These are phyloP conservation scores for Dione vanillae DNA, from an alignment of 2,888 invertebrate species.

Conservation along the genomic window DNA sequence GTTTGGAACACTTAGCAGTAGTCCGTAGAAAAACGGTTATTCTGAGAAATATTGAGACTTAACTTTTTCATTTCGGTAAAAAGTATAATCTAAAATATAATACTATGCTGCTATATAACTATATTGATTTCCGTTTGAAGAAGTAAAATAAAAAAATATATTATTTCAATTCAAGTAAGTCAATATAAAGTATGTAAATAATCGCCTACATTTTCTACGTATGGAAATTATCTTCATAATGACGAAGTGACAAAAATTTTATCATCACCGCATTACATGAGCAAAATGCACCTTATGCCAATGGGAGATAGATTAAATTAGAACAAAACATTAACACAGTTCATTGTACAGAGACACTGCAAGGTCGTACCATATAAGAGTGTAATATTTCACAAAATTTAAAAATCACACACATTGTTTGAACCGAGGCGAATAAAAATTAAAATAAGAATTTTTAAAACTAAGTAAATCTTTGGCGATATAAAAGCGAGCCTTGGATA, in stretches of 20 bases:
- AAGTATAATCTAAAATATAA: constrained; percentile 19
- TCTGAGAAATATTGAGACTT: no score
- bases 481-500: constrained; percentile 16
- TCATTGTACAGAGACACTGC: constrained; percentile 46
- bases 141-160: neutral
- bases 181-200: neutral
- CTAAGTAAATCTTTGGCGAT: neutral
- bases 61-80: no score
- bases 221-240: constrained; percentile 37
- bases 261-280: constrained; percentile 15
- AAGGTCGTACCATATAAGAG: constrained; percentile 52
- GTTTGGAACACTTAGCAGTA: no score
- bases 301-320: constrained; percentile 10
- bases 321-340: neutral
- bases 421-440: constrained; percentile 20
- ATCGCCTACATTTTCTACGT: constrained; percentile 3
- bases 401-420: constrained; percentile 44
- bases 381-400: constrained; percentile 45
- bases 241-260: constrained; percentile 43
- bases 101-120: no score
- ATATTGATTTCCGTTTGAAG: no score
- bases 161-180: neutral
- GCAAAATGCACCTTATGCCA: constrained; percentile 13
- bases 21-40: no score
- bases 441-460: neutral